Percentiles rank a stretch among this genome's conserved stretches.
Conservation (phyloP, 2,113 vertebrate species). For the Morone saxatilis region DNA sequence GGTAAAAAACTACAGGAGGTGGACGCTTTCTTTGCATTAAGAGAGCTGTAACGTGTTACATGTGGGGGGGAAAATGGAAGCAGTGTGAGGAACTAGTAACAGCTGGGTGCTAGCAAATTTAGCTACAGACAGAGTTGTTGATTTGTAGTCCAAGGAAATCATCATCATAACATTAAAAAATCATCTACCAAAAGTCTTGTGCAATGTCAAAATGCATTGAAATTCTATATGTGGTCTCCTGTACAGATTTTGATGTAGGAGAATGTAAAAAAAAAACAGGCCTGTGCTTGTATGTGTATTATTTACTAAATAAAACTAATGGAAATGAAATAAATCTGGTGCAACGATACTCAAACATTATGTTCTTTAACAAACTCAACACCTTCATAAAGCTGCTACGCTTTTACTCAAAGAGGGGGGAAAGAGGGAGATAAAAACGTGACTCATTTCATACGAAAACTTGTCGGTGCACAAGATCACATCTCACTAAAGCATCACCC, state of each 20-base stretch:
- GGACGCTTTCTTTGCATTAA: neutral
- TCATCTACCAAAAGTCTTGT: neutral
- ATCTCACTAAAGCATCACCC: neutral
- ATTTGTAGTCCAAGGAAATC: neutral
- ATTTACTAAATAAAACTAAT: neutral
- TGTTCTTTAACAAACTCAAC: neutral
- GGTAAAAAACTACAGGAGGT: neutral
- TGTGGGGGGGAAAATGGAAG: neutral
- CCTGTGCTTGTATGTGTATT: neutral
- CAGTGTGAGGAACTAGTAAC: neutral
- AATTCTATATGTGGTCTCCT: neutral
- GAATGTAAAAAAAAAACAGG: neutral
- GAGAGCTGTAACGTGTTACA: neutral
- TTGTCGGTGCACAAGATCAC: conserved; percentile 12
- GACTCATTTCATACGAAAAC: conserved; percentile 28
- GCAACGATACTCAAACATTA: neutral
- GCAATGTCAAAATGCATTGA: neutral
- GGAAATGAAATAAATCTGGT: neutral
- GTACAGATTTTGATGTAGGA: neutral
- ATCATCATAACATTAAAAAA: neutral
- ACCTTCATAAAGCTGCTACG: neutral
- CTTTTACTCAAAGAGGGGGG: neutral
- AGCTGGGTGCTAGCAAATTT: neutral
- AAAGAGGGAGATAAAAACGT: neutral
- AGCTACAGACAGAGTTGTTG: too few species aligned